Percentiles rank a stretch among this genome's conserved stretches.
phyloP scores from a whole-genome alignment of 1,140 invertebrate species.

The Drosophila mayri region DNA sequence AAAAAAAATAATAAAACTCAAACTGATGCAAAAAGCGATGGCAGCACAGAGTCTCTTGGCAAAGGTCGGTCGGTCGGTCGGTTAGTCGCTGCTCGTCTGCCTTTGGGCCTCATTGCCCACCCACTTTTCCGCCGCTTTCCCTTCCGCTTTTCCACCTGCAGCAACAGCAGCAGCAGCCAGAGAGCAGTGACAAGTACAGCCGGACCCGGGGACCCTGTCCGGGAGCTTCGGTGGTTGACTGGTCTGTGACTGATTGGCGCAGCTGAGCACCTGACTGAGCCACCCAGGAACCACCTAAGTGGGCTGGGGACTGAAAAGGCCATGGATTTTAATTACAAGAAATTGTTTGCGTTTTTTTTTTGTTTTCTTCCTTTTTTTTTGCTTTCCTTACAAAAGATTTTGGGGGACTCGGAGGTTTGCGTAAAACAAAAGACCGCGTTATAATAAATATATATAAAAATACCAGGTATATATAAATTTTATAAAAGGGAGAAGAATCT shows the following conservation, averaged over 20 bases:
- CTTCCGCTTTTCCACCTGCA: conserved; percentile 38
- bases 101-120: conserved; percentile 41
- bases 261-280: conserved; percentile 80
- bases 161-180: not conserved
- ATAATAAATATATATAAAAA: conserved; percentile 28
- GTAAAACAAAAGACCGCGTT: conserved; percentile 50
- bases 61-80: conserved; percentile 30
- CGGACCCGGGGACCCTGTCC: conserved; percentile 34
- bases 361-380: conserved; percentile 25
- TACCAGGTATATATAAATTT: not conserved
- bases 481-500: not conserved
- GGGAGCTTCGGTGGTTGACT: conserved; percentile 70
- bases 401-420: conserved; percentile 13
- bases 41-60: conserved; percentile 23
- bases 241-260: conserved; percentile 79
- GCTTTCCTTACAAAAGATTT: conserved; percentile 38
- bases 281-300: conserved; percentile 25
- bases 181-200: conserved; percentile 67
- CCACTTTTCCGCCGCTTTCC: conserved; percentile 22
- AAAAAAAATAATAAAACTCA: not conserved
- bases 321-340: conserved; percentile 83
- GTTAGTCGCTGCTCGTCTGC: conserved; percentile 23
- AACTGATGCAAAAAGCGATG: conserved; percentile 34
- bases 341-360: conserved; percentile 75
- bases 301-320: conserved; percentile 65